Conservation (phyloP, 2,888 invertebrate genomes). For the Tridacna gigas region DNA sequence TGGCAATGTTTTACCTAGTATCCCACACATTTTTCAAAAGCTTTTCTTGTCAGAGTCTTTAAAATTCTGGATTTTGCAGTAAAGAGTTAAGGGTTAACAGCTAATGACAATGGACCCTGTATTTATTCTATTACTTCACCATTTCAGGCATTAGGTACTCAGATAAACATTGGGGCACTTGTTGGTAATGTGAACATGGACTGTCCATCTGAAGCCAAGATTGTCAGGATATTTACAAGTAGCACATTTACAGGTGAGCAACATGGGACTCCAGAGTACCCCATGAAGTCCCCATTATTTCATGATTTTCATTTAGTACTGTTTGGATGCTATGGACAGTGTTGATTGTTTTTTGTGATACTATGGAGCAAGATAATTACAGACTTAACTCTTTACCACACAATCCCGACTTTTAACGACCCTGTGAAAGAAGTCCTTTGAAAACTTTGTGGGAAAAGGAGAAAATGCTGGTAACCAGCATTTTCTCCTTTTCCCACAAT, state of each 20-base stretch:
- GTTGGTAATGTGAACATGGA: slow-evolving; percentile 66
- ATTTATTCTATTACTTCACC: neutral
- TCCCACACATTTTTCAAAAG: no score
- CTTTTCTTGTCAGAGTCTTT: no score
- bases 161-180: slow-evolving; percentile 17
- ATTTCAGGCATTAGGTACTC: neutral
- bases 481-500: neutral
- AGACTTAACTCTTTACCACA: neutral
- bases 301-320: neutral
- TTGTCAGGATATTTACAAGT: slow-evolving; percentile 80
- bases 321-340: neutral
- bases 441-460: neutral
- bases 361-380: neutral
- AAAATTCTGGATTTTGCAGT: no score
- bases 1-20: no score
- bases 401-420: no score
- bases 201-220: slow-evolving; percentile 73
- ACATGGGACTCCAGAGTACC: no score
- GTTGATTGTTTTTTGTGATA: neutral
- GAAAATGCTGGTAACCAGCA: neutral
- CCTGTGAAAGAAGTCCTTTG: neutral
- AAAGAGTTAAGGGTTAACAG: no score
- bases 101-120: no score
- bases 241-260: slow-evolving; percentile 80
- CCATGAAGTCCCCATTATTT: neutral